phyloP scores from a whole-genome alignment of 2,797 vertebrate species.

The Hybognathus amarus region DNA sequence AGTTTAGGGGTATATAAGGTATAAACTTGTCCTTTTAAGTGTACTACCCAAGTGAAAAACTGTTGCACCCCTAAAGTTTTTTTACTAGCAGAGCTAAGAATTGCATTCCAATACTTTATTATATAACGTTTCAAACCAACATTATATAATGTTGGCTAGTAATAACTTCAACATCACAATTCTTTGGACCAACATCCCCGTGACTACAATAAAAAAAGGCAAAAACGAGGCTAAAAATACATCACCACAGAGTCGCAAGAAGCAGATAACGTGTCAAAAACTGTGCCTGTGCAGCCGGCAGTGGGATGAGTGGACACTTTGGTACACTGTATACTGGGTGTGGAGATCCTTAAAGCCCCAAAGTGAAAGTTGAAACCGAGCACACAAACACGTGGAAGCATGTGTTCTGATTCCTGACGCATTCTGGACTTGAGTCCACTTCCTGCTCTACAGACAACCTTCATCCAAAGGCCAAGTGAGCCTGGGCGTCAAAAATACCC shows the following conservation, averaged over 20 bases:
- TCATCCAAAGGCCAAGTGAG: slow-evolving; percentile 70
- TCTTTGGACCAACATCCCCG: background rate
- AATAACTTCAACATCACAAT: slow-evolving; percentile 1
- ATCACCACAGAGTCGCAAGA: slow-evolving; percentile 15
- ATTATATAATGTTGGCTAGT: background rate
- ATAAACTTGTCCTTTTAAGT: background rate
- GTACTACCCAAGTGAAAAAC: background rate
- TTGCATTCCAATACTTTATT: slow-evolving; percentile 13
- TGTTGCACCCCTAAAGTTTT: background rate
- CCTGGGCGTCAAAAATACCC: slow-evolving; percentile 68
- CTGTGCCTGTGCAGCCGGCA: slow-evolving; percentile 38
- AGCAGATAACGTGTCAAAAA: slow-evolving; percentile 34
- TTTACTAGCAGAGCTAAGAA: slow-evolving; percentile 10
- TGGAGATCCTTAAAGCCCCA: slow-evolving; percentile 54
- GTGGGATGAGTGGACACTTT: slow-evolving; percentile 45
- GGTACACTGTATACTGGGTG: slow-evolving; percentile 51
- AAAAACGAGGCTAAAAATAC: slow-evolving; percentile 22
- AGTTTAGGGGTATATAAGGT: background rate
- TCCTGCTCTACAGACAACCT: slow-evolving; percentile 77
- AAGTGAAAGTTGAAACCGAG: slow-evolving; percentile 66
- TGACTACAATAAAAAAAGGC: slow-evolving; percentile 10
- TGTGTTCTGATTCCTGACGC: slow-evolving; percentile 71
- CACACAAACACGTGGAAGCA: slow-evolving; percentile 63
- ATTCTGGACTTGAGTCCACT: slow-evolving; percentile 75
- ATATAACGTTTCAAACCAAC: background rate